These are phyloP conservation scores for Darevskia nairensis DNA, from an alignment of 2,797 vertebrate genomes.

Conservation along the genomic window DNA sequence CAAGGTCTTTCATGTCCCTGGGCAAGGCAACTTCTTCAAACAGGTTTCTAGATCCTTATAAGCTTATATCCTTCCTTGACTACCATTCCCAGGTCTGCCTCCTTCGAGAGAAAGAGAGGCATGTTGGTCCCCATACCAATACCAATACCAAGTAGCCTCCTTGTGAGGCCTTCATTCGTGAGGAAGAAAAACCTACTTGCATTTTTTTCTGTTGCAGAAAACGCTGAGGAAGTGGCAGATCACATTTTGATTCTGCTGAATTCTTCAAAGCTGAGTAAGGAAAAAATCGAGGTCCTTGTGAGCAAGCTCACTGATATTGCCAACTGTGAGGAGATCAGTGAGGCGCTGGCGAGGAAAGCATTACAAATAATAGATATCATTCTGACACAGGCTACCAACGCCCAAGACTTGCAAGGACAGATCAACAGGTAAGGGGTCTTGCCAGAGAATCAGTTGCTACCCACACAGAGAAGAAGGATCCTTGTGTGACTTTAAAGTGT, in stretches of 20 bases:
- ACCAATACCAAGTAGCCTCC: background rate
- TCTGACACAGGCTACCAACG: slow-evolving; percentile 69
- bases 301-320: slow-evolving; percentile 82
- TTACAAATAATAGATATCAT: slow-evolving; percentile 79
- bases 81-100: background rate
- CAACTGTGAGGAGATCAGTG: slow-evolving; percentile 68
- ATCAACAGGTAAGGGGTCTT: slow-evolving; percentile 80
- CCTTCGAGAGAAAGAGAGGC: background rate
- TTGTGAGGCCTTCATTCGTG: background rate
- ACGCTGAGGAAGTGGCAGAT: slow-evolving; percentile 80
- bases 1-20: background rate
- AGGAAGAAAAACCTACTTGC: background rate
- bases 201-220: slow-evolving; percentile 75
- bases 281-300: slow-evolving; percentile 82
- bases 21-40: background rate
- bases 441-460: background rate
- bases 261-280: slow-evolving; percentile 65
- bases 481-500: background rate
- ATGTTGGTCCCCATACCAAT: background rate
- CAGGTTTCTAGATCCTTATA: too few species aligned
- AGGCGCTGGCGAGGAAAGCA: slow-evolving; percentile 70
- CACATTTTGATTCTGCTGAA: slow-evolving; percentile 83
- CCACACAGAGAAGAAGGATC: background rate
- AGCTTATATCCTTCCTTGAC: background rate
- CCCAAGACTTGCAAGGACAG: slow-evolving; percentile 71